Evolutionary conservation across 2,797 vertebrate genomes (phyloP).

Genomic region (Syndactyla subalaris): DNA sequence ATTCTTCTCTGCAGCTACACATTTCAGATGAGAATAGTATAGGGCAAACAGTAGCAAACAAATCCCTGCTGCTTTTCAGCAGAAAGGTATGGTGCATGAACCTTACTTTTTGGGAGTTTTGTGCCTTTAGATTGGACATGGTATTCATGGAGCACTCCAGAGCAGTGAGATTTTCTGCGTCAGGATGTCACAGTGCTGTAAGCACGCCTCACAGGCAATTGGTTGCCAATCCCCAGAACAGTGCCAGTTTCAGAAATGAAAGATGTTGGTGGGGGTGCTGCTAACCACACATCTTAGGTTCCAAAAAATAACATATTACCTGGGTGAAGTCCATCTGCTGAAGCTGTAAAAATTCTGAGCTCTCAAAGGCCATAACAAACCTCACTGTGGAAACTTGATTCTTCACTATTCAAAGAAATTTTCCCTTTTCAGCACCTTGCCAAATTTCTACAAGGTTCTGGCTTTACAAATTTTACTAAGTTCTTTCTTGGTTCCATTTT

Average conservation of each 20-base stretch:
- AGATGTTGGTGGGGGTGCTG: conserved; percentile 62
- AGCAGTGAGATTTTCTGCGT: conserved; percentile 19
- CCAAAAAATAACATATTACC: conserved; percentile 68
- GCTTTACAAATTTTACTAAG: conserved; percentile 2
- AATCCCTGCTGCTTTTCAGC: neutral
- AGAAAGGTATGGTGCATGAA: neutral
- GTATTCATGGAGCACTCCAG: neutral
- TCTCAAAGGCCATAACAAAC: conserved; percentile 61
- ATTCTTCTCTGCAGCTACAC: neutral
- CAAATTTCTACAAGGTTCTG: conserved; percentile 44
- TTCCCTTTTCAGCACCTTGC: conserved; percentile 45
- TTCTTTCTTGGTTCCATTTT: conserved; percentile 17
- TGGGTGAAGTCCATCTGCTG: conserved; percentile 69
- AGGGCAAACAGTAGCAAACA: neutral
- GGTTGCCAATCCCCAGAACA: conserved; percentile 41
- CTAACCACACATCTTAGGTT: conserved; percentile 60
- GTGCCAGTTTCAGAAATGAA: conserved; percentile 61
- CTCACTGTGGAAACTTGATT: conserved; percentile 63
- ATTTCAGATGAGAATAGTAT: neutral
- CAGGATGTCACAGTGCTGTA: conserved; percentile 54
- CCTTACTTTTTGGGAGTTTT: neutral
- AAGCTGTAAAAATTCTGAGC: conserved; percentile 66
- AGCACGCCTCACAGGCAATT: neutral
- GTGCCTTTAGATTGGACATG: neutral
- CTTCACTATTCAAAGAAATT: conserved; percentile 47